Conservation (phyloP, 2,113 vertebrate species). For the Channa maculata region DNA sequence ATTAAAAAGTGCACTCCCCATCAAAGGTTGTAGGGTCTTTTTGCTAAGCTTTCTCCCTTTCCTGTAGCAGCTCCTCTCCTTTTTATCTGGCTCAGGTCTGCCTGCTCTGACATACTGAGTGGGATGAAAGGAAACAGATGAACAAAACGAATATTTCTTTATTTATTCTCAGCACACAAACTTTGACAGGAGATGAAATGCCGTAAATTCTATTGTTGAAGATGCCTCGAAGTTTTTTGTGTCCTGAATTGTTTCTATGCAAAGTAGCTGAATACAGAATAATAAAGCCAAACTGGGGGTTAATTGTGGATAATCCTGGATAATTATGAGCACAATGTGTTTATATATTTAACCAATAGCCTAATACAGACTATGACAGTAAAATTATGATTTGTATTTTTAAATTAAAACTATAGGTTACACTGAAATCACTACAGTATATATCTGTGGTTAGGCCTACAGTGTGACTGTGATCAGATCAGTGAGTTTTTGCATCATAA, state of each 20-base stretch:
- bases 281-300: conserved; percentile 51
- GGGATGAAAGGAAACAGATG: conserved; percentile 76
- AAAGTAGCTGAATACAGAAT: conserved; percentile 54
- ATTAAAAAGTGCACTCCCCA: conserved; percentile 61
- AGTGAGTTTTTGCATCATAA: too few relatives aligned
- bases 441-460: too few relatives aligned
- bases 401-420: too few relatives aligned
- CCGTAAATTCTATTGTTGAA: conserved; percentile 59
- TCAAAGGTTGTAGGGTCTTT: conserved; percentile 61
- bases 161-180: conserved; percentile 71
- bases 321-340: too few relatives aligned
- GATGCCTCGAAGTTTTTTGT: conserved; percentile 61
- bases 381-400: too few relatives aligned
- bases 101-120: conserved; percentile 61
- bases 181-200: conserved; percentile 72
- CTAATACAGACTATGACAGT: too few relatives aligned
- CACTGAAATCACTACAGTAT: too few relatives aligned
- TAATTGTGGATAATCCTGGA: background rate
- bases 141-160: conserved; percentile 75
- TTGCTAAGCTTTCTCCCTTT: conserved; percentile 41
- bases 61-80: conserved; percentile 38
- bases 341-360: too few relatives aligned
- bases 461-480: too few relatives aligned
- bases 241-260: conserved; percentile 64
- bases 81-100: conserved; percentile 62